Conservation (phyloP, 2,113 vertebrate genomes). For the Proterorhinus semilunaris region DNA sequence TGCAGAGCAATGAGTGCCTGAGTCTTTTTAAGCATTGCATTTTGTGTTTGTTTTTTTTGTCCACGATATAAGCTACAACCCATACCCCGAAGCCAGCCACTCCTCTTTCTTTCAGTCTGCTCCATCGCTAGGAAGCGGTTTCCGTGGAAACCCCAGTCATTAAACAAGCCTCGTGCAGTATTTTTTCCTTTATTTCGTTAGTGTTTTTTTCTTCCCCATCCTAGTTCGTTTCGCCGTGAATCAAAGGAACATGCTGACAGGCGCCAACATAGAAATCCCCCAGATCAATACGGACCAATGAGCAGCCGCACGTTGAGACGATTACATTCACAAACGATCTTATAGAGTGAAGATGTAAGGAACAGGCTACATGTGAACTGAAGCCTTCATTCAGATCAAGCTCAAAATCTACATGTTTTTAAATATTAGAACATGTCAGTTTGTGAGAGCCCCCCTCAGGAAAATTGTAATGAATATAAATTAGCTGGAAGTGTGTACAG, state of each 20-base stretch:
- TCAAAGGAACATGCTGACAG: slow-evolving; percentile 45
- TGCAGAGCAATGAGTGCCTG: slow-evolving; percentile 1
- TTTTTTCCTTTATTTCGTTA: slow-evolving; percentile 4
- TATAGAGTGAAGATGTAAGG: background rate
- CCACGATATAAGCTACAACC: slow-evolving; percentile 13
- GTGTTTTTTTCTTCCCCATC: background rate
- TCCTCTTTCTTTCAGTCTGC: slow-evolving; percentile 15
- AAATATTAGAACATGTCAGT: background rate
- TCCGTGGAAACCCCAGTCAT: slow-evolving; percentile 76
- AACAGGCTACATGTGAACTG: background rate
- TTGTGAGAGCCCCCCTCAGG: background rate
- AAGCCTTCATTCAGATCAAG: background rate
- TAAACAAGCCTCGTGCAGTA: slow-evolving; percentile 73
- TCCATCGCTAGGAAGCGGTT: slow-evolving; percentile 69
- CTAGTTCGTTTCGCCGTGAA: slow-evolving; percentile 47
- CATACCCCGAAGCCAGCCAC: slow-evolving; percentile 28
- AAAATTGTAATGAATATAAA: background rate
- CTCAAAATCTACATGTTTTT: background rate
- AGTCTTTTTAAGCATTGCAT: slow-evolving; percentile 3
- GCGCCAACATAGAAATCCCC: slow-evolving; percentile 20
- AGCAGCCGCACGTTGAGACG: slow-evolving; percentile 14
- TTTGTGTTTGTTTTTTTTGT: slow-evolving; percentile 25
- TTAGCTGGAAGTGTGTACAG: background rate
- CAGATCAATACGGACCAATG: slow-evolving; percentile 25
- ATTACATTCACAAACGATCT: background rate